Conservation (phyloP, 2,797 vertebrate genomes). For the Meda fulgida region DNA sequence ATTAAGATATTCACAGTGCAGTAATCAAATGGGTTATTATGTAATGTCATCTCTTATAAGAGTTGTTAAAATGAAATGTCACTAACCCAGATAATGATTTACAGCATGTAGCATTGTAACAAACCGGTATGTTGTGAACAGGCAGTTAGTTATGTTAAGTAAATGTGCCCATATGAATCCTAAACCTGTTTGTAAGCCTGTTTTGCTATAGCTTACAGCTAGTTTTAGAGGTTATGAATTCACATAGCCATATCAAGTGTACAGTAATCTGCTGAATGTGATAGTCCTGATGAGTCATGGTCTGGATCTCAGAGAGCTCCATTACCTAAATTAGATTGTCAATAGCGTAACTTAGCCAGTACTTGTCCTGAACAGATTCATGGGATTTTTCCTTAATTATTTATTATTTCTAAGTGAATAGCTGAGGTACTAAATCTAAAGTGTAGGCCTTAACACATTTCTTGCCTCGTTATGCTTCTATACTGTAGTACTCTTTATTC, state of each 20-base stretch:
- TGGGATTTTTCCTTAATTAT: conserved; percentile 9
- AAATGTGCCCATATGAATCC: neutral
- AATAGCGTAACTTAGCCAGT: neutral
- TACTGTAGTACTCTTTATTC: neutral
- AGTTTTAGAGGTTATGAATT: conserved; percentile 9
- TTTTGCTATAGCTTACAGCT: neutral
- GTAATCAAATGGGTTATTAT: neutral
- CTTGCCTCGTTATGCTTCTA: neutral
- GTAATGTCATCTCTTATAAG: no score
- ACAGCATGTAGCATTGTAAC: neutral
- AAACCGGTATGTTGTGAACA: neutral
- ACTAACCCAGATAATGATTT: neutral
- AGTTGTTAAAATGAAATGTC: neutral
- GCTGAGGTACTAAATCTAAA: conserved; percentile 7
- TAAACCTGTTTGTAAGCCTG: neutral
- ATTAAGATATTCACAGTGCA: neutral
- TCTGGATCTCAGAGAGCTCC: conserved; percentile 13
- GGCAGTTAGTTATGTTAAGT: neutral
- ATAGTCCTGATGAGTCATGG: conserved; percentile 50
- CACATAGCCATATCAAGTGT: neutral
- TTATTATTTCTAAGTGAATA: conserved; percentile 2
- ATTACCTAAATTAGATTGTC: conserved; percentile 49
- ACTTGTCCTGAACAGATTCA: conserved; percentile 40
- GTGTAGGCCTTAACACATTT: neutral
- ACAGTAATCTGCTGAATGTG: conserved; percentile 24